Evolutionary conservation across 2,888 invertebrate species (phyloP).

Genomic region (Thereva unica): DNA sequence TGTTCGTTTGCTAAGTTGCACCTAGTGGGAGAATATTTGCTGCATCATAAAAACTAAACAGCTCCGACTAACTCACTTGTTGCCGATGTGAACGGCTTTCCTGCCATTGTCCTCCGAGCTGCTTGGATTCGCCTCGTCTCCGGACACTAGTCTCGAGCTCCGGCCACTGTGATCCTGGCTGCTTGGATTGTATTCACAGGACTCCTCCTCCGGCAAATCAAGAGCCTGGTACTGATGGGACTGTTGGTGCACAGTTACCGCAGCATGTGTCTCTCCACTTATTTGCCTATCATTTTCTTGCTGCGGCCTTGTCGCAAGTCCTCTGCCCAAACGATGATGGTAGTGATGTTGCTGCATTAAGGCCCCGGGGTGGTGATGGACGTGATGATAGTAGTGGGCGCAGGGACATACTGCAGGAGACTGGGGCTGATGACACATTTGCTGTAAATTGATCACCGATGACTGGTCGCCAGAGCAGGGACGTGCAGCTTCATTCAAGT

Average conservation of each 20-base stretch:
- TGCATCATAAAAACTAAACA: background rate
- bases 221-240: constrained; percentile 51
- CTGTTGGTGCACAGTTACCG: constrained; percentile 46
- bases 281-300: constrained; percentile 45
- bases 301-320: constrained; percentile 27
- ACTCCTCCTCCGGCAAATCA: constrained; percentile 44
- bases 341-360: constrained; percentile 23
- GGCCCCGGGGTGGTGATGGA: constrained; percentile 53
- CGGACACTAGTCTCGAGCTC: constrained; percentile 43
- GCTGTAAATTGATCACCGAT: constrained; percentile 16
- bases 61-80: constrained; percentile 27
- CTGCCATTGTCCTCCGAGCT: constrained; percentile 46
- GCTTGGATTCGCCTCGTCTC: constrained; percentile 47
- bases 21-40: constrained; percentile 7
- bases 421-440: constrained; percentile 31
- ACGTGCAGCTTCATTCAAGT: constrained; percentile 31
- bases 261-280: constrained; percentile 46
- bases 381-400: constrained; percentile 56
- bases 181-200: constrained; percentile 41
- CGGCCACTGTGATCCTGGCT: constrained; percentile 42
- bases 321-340: constrained; percentile 8
- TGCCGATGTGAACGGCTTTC: background rate
- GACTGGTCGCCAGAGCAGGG: constrained; percentile 20
- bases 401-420: constrained; percentile 46
- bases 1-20: constrained; percentile 41